These are phyloP conservation scores for Stomatorhinus ivindoensis DNA, from an alignment of 2,113 vertebrate genomes.

Conservation along the genomic window DNA sequence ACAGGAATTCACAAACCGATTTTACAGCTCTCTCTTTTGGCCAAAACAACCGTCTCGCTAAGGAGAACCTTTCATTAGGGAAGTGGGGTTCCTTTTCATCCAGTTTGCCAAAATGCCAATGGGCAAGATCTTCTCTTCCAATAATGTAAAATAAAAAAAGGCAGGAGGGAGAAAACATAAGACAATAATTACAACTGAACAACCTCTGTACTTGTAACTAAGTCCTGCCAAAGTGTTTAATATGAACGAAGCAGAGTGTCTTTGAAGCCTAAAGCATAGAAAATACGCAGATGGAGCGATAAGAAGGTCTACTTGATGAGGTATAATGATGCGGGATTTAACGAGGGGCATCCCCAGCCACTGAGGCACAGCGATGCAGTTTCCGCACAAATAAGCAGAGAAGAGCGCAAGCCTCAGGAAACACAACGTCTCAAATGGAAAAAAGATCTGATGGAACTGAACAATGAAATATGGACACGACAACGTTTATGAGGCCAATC, in stretches of 20 bases:
- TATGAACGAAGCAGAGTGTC: not conserved
- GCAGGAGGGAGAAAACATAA: not conserved
- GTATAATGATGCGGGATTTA: not conserved
- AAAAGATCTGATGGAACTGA: not conserved
- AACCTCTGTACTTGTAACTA: not conserved
- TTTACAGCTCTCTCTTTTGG: constrained; percentile 15
- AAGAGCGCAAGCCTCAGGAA: not conserved
- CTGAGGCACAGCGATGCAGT: not conserved
- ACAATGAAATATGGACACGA: not conserved
- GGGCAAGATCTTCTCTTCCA: constrained; percentile 10
- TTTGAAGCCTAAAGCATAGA: not conserved
- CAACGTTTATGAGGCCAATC: not conserved
- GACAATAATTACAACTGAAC: not conserved
- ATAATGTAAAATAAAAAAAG: not conserved
- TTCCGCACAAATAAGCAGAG: not conserved
- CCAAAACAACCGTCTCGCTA: not conserved
- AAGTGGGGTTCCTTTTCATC: not conserved
- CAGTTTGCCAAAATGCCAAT: constrained; percentile 21
- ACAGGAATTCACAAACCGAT: not conserved
- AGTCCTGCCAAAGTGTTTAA: constrained; percentile 4
- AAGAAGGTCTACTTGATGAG: not conserved
- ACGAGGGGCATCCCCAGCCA: not conserved
- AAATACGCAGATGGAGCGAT: not conserved
- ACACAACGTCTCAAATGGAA: not conserved
- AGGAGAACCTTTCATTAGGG: constrained; percentile 8